Conservation (phyloP, 2,113 vertebrate genomes). For the Pomatorhinus ruficollis region DNA sequence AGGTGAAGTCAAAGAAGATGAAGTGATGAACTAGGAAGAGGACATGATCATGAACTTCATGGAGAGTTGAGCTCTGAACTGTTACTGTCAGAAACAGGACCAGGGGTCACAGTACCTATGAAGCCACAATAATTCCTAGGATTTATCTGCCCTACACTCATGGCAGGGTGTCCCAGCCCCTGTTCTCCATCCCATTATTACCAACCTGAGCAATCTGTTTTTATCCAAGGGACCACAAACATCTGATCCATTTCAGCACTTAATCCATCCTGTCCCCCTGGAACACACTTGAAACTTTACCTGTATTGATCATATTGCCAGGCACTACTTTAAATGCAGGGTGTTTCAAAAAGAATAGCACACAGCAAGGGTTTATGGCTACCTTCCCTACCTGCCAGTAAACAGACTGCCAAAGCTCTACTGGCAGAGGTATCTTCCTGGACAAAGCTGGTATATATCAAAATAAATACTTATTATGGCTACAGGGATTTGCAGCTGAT, state of each 20-base stretch:
- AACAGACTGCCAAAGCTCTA: not conserved
- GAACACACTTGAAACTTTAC: slow-evolving; percentile 36
- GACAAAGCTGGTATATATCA: not conserved
- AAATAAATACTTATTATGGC: not conserved
- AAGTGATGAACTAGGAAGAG: not conserved
- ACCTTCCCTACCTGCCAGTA: not conserved
- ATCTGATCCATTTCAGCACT: not conserved
- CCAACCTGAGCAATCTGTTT: not conserved
- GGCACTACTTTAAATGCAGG: not conserved
- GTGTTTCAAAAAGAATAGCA: not conserved
- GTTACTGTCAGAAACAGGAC: not conserved
- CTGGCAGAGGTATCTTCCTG: not conserved
- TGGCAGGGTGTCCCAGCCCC: not conserved
- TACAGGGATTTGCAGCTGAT: not conserved
- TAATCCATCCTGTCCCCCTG: not conserved
- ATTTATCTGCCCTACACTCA: not conserved
- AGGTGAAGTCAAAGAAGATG: not conserved
- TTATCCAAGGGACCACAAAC: not conserved
- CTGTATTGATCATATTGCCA: slow-evolving; percentile 22
- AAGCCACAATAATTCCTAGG: not conserved
- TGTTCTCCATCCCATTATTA: not conserved
- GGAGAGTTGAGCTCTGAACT: not conserved
- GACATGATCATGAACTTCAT: fast-evolving
- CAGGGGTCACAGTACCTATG: fast-evolving
- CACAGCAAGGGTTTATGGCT: not conserved